Evolutionary conservation across 2,113 vertebrate species (phyloP).

Genomic region (Osmerus eperlanus): DNA sequence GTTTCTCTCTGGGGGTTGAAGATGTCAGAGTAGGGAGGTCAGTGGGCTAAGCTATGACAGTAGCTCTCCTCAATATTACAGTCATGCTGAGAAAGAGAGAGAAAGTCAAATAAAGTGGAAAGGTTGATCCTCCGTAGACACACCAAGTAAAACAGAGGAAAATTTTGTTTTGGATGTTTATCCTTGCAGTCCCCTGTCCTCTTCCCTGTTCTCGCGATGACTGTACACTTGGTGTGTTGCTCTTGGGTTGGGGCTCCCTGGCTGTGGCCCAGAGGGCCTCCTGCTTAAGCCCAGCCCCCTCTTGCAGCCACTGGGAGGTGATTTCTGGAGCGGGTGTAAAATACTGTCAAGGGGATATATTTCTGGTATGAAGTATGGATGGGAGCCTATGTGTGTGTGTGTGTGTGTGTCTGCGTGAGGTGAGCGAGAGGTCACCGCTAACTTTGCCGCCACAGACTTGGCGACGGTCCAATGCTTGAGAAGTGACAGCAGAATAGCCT

Average conservation of each 20-base stretch:
- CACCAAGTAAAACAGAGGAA: neutral
- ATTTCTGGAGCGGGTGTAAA: conserved; percentile 57
- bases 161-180: neutral
- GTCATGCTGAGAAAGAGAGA: neutral
- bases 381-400: conserved; percentile 34
- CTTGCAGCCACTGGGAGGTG: conserved; percentile 44
- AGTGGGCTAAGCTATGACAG: conserved; percentile 8
- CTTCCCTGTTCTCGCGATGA: conserved; percentile 36
- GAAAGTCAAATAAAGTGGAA: neutral
- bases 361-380: conserved; percentile 70
- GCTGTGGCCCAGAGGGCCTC: neutral
- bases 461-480: conserved; percentile 52
- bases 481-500: conserved; percentile 39
- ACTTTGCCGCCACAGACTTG: conserved; percentile 64
- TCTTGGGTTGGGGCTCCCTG: conserved; percentile 32
- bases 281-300: conserved; percentile 12
- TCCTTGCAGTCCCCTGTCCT: neutral
- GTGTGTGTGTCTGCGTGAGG: conserved; percentile 41
- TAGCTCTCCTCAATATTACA: conserved; percentile 7
- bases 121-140: neutral
- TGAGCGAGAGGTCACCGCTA: conserved; percentile 67
- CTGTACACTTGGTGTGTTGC: conserved; percentile 38
- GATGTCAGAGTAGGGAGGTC: neutral
- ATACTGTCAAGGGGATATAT: conserved; percentile 57
- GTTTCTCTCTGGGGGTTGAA: neutral